A percentile compares a stretch with the other conserved stretches of the same genome.
phyloP scores from a whole-genome alignment of 2,113 vertebrate species.

The Gymnarchus niloticus region DNA sequence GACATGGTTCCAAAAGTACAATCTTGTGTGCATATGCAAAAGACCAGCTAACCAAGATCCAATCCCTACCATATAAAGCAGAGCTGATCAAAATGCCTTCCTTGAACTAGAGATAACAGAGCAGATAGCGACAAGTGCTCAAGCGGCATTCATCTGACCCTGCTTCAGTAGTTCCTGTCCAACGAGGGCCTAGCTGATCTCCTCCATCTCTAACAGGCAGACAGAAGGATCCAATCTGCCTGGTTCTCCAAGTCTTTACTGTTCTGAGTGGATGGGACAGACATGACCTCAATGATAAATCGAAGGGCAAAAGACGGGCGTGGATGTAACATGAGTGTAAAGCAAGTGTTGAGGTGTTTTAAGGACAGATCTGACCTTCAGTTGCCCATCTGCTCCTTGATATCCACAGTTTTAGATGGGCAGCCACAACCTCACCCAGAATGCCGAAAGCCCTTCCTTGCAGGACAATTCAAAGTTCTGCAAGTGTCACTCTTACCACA shows the following conservation, averaged over 20 bases:
- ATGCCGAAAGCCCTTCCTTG: background rate
- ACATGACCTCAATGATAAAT: background rate
- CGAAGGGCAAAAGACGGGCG: background rate
- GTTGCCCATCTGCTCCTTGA: background rate
- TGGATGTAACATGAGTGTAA: background rate
- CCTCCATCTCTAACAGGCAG: background rate
- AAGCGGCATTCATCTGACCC: background rate
- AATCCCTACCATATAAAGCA: conserved; percentile 52
- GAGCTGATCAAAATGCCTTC: conserved; percentile 49
- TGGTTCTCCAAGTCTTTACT: background rate
- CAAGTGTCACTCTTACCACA: background rate
- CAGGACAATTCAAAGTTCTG: background rate
- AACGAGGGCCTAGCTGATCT: background rate
- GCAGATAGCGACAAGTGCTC: conserved; percentile 30
- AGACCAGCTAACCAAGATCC: conserved; percentile 23
- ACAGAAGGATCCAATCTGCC: background rate
- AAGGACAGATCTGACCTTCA: background rate
- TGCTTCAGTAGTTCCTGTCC: background rate
- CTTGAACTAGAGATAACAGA: conserved; percentile 60
- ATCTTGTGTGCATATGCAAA: background rate
- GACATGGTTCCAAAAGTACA: background rate
- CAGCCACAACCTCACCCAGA: background rate
- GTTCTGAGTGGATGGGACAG: background rate
- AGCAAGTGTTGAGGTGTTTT: background rate
- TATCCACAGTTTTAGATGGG: background rate